Evolutionary conservation across 2,113 vertebrate genomes (phyloP).

Genomic region (Trematocara nigrifrons): DNA sequence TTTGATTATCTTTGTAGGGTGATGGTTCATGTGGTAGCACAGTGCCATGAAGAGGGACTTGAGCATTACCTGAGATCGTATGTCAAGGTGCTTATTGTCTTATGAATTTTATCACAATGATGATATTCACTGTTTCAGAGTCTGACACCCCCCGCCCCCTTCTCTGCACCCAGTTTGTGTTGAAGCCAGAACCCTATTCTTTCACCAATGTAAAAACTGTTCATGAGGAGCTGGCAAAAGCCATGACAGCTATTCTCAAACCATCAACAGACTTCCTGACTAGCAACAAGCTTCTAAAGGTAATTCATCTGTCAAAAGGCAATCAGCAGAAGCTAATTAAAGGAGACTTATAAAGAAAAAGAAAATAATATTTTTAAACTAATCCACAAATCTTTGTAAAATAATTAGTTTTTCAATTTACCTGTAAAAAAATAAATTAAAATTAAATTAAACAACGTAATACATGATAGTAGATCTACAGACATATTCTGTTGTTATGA

Average conservation of each 20-base stretch:
- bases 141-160: not conserved
- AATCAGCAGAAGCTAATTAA: not conserved
- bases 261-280: slow-evolving; percentile 96
- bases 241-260: slow-evolving; percentile 94
- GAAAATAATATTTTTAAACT: not conserved
- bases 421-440: not conserved
- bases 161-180: slow-evolving; percentile 79
- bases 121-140: not conserved
- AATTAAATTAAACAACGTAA: not conserved
- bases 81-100: slow-evolving; percentile 79
- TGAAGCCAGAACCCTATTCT: slow-evolving; percentile 85
- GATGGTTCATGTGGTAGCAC: slow-evolving; percentile 96
- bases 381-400: not conserved
- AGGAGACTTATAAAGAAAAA: not conserved
- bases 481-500: not conserved
- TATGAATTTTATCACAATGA: not conserved
- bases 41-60: slow-evolving; percentile 95
- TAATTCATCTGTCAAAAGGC: slow-evolving; percentile 38
- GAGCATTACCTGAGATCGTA: slow-evolving; percentile 94
- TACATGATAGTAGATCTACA: not conserved
- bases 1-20: slow-evolving; percentile 75
- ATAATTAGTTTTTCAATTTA: not conserved
- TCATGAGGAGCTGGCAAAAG: slow-evolving; percentile 91
- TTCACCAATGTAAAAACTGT: slow-evolving; percentile 83
- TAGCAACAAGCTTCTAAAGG: slow-evolving; percentile 97